Percentiles rank a stretch among this genome's conserved stretches.
Conservation (phyloP, 2,113 vertebrate species). For the Chauna torquata region DNA sequence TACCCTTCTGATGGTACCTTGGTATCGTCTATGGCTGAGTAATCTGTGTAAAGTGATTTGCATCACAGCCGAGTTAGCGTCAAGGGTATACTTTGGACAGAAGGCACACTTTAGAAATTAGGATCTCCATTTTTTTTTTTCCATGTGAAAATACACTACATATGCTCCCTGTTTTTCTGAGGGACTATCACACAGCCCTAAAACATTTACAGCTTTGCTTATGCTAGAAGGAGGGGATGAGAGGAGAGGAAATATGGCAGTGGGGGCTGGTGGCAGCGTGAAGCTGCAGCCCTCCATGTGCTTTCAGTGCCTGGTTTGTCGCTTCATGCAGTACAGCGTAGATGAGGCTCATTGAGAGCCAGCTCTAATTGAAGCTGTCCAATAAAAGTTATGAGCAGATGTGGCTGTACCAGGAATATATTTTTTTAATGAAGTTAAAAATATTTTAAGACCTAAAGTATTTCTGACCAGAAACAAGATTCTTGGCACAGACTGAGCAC, state of each 20-base stretch:
- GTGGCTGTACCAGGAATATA: not conserved
- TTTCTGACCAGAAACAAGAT: not conserved
- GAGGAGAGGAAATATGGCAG: conserved; percentile 34
- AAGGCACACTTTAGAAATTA: conserved; percentile 72
- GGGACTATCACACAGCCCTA: conserved; percentile 62
- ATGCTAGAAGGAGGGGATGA: not conserved
- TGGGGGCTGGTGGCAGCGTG: conserved; percentile 8
- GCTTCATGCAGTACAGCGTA: conserved; percentile 18
- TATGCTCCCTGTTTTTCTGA: conserved; percentile 76
- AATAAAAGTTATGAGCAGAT: conserved; percentile 60
- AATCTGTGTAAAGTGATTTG: conserved; percentile 75
- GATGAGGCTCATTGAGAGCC: conserved; percentile 49
- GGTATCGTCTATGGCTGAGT: conserved; percentile 66
- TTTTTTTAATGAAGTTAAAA: conserved; percentile 16
- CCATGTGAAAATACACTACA: conserved; percentile 68
- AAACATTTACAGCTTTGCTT: conserved; percentile 71
- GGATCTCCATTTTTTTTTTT: conserved; percentile 42
- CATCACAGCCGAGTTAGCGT: conserved; percentile 41
- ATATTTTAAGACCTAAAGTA: conserved; percentile 25
- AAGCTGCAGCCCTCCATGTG: conserved; percentile 37
- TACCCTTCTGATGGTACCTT: conserved; percentile 59
- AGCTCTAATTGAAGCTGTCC: conserved; percentile 52
- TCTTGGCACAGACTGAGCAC: not conserved
- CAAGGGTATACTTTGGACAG: conserved; percentile 74
- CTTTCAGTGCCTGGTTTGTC: conserved; percentile 18